Evolutionary conservation across 2,797 vertebrate species (phyloP).

Genomic region (Esox lucius): DNA sequence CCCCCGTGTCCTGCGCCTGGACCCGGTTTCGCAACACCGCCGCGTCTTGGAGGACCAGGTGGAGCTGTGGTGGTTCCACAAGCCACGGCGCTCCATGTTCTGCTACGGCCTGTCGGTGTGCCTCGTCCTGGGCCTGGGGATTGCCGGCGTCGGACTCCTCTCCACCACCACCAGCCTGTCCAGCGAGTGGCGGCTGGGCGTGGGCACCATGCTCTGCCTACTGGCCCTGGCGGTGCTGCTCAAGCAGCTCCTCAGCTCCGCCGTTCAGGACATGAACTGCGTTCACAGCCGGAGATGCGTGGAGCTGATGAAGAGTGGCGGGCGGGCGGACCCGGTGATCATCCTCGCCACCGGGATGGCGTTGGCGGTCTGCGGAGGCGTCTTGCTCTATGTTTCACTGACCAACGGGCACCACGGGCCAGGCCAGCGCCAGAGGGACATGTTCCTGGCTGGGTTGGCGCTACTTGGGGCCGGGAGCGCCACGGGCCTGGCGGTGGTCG

Average conservation of each 20-base stretch:
- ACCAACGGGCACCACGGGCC: slow-evolving; percentile 42
- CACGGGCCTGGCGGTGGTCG: slow-evolving; percentile 71
- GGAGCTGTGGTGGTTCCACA: slow-evolving; percentile 94
- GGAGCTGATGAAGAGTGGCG: slow-evolving; percentile 87
- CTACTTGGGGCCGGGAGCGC: slow-evolving; percentile 76
- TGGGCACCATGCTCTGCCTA: slow-evolving; percentile 88
- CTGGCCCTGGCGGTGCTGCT: slow-evolving; percentile 87
- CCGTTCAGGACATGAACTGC: slow-evolving; percentile 98
- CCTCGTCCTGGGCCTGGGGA: slow-evolving; percentile 88
- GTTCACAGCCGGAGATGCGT: slow-evolving; percentile 84
- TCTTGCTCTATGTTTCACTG: slow-evolving; percentile 78
- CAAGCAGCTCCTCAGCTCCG: slow-evolving; percentile 96
- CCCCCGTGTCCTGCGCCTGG: slow-evolving; percentile 51
- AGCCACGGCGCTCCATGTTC: slow-evolving; percentile 85
- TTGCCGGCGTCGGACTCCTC: slow-evolving; percentile 86
- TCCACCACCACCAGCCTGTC: slow-evolving; percentile 83
- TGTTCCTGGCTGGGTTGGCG: slow-evolving; percentile 82
- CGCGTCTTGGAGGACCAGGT: slow-evolving; percentile 86
- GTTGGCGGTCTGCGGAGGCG: slow-evolving; percentile 79
- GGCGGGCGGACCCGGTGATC: slow-evolving; percentile 81
- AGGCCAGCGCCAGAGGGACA: slow-evolving; percentile 71
- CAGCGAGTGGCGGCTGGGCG: slow-evolving; percentile 87
- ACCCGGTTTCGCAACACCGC: slow-evolving; percentile 64
- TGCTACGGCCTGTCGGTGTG: slow-evolving; percentile 87
- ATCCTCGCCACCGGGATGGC: slow-evolving; percentile 81